Evolutionary conservation across 2,888 invertebrate genomes (phyloP).

Genomic region (Chromoteleia sp.): DNA sequence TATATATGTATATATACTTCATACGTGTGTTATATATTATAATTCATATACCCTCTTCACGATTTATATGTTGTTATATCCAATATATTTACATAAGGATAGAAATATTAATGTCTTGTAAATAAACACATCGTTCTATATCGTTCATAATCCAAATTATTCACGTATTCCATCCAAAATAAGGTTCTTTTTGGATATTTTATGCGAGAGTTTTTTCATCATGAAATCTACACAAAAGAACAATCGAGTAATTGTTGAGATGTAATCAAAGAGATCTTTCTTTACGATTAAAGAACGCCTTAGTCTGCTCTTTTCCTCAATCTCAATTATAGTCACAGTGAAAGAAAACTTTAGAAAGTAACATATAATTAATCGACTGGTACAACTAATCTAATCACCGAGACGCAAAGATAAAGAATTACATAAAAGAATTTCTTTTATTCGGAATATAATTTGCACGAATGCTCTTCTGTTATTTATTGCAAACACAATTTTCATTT

Average conservation of each 20-base stretch:
- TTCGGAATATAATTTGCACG: background rate
- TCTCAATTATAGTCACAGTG: slow-evolving; percentile 64
- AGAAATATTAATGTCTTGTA: too few species aligned
- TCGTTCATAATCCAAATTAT: slow-evolving; percentile 31
- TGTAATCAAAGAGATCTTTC: slow-evolving; percentile 70
- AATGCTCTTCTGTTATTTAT: background rate
- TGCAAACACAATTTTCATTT: slow-evolving; percentile 10
- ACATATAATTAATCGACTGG: slow-evolving; percentile 68
- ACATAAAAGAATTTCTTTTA: slow-evolving; percentile 20
- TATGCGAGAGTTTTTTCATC: slow-evolving; percentile 65
- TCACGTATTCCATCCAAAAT: slow-evolving; percentile 40
- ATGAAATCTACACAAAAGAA: slow-evolving; percentile 59
- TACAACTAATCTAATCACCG: slow-evolving; percentile 60
- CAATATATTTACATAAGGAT: too few species aligned
- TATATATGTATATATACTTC: too few species aligned
- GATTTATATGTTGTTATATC: too few species aligned
- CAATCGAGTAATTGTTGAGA: slow-evolving; percentile 70
- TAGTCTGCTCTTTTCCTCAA: slow-evolving; percentile 66
- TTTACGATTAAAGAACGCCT: slow-evolving; percentile 68
- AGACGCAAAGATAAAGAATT: slow-evolving; percentile 22
- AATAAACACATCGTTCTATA: background rate
- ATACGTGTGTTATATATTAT: too few species aligned
- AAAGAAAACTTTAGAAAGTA: slow-evolving; percentile 70
- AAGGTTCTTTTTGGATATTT: slow-evolving; percentile 54
- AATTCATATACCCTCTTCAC: too few species aligned